Conservation (phyloP, 2,888 invertebrate genomes). For the Cosmorhoe ocellata region DNA sequence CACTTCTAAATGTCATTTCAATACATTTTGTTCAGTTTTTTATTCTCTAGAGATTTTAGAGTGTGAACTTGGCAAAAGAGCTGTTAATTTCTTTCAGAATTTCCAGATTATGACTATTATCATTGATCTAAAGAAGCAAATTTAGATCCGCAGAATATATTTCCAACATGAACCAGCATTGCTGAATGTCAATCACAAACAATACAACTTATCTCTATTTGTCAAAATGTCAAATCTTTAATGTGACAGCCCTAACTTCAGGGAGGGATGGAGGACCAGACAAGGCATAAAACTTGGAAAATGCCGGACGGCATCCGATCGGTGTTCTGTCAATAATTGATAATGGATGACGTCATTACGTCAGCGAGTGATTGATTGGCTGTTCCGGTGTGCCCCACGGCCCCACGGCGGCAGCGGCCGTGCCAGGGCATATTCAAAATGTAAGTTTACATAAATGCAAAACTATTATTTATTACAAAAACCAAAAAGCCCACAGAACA, state of each 20-base stretch:
- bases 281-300: slow-evolving; percentile 71
- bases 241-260: slow-evolving; percentile 18
- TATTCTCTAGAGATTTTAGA: no score
- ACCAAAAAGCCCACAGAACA: no score
- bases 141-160: no score
- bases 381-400: slow-evolving; percentile 46
- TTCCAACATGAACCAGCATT: no score
- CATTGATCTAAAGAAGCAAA: no score
- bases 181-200: slow-evolving; percentile 7
- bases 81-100: no score
- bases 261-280: slow-evolving; percentile 25
- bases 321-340: slow-evolving; percentile 79
- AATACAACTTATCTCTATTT: slow-evolving; percentile 19
- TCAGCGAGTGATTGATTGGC: slow-evolving; percentile 75
- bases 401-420: slow-evolving; percentile 22
- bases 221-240: slow-evolving; percentile 16
- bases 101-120: no score
- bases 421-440: slow-evolving; percentile 29
- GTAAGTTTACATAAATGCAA: slow-evolving; percentile 24
- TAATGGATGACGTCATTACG: slow-evolving; percentile 81
- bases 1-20: no score
- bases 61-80: no score
- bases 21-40: no score
- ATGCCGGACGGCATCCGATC: slow-evolving; percentile 66
- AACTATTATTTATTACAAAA: no score